Evolutionary conservation across 2,888 invertebrate genomes (phyloP).

Genomic region (Drosophila borborema): DNA sequence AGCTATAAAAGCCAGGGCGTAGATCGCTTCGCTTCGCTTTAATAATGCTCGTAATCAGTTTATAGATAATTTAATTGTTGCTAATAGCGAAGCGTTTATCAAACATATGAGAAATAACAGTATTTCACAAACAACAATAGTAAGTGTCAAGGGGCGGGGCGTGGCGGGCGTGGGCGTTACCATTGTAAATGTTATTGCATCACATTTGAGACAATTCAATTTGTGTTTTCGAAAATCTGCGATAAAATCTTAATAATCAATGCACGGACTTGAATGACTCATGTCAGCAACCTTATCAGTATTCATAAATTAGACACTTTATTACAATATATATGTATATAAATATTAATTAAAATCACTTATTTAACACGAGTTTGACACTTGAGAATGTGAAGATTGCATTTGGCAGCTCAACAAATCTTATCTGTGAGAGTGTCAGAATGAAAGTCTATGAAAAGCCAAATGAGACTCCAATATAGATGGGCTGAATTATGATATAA

Average conservation of each 20-base stretch:
- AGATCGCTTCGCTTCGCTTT: slow-evolving; percentile 52
- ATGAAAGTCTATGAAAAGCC: not conserved
- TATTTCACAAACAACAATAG: slow-evolving; percentile 11
- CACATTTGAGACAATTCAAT: slow-evolving; percentile 9
- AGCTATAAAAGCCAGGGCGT: slow-evolving; percentile 21
- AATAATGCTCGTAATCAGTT: slow-evolving; percentile 67
- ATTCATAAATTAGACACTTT: slow-evolving; percentile 28
- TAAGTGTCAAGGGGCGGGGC: slow-evolving; percentile 3
- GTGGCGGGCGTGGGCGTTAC: not conserved
- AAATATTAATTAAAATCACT: slow-evolving; percentile 18
- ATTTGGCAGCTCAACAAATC: slow-evolving; percentile 27
- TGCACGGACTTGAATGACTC: slow-evolving; percentile 4
- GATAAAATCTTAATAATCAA: slow-evolving; percentile 29
- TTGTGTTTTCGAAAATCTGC: slow-evolving; percentile 3
- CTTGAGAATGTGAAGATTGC: slow-evolving; percentile 27
- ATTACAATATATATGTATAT: not conserved
- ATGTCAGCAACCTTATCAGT: slow-evolving; percentile 10
- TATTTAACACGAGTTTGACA: slow-evolving; percentile 18
- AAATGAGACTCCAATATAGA: not conserved
- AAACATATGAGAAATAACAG: slow-evolving; percentile 37
- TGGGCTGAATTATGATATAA: slow-evolving; percentile 9
- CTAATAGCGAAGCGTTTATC: slow-evolving; percentile 61
- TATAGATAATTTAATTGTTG: slow-evolving; percentile 75
- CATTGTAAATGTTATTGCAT: slow-evolving; percentile 19
- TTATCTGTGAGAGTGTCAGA: slow-evolving; percentile 14